Evolutionary conservation across 2,888 invertebrate species (phyloP).

Genomic region (Ganaspis brasiliensis): DNA sequence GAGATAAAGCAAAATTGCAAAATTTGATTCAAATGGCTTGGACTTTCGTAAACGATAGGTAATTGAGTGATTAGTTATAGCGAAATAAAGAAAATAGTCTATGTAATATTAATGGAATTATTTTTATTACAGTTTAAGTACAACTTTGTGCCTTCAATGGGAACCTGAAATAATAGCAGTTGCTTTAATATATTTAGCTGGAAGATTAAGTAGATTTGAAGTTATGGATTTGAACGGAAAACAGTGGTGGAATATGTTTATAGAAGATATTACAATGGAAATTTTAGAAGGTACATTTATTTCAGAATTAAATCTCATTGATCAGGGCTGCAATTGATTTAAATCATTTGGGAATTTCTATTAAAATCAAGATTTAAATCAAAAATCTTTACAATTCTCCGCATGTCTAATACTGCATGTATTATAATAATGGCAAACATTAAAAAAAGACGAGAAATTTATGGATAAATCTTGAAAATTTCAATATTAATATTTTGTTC

Average conservation of each 20-base stretch:
- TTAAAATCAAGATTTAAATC: not conserved
- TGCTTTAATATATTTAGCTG: constrained; percentile 97
- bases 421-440: too few species aligned
- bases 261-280: constrained; percentile 96
- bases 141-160: constrained; percentile 98
- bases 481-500: too few species aligned
- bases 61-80: constrained; percentile 40
- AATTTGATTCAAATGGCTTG: constrained; percentile 99
- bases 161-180: constrained; percentile 99
- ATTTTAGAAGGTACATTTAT: constrained; percentile 87
- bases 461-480: too few species aligned
- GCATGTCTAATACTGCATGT: too few species aligned
- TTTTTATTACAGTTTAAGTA: constrained; percentile 87
- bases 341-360: not conserved
- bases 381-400: too few species aligned
- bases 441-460: too few species aligned
- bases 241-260: constrained; percentile 99
- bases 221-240: constrained; percentile 95
- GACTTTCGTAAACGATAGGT: constrained; percentile 99
- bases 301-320: too few species aligned
- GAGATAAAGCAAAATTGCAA: constrained; percentile 94
- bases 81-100: not conserved
- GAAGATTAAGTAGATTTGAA: constrained; percentile 97
- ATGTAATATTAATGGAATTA: constrained; percentile 30
- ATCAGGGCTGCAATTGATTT: too few species aligned